Percentiles rank a stretch among this genome's conserved stretches.
phyloP scores from a whole-genome alignment of 2,113 vertebrate genomes.

The Trematocara marginatum region DNA sequence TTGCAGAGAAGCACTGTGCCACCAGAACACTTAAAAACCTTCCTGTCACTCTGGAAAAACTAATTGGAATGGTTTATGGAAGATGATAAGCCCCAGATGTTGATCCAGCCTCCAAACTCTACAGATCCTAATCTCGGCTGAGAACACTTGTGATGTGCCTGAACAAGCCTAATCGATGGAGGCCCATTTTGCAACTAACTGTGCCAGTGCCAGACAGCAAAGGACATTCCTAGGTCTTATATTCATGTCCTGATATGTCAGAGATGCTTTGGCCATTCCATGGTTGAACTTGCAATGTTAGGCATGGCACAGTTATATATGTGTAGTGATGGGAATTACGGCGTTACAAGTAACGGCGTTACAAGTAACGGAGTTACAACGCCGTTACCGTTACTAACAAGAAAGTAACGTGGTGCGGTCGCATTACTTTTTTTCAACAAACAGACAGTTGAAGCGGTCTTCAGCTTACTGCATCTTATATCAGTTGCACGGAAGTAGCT shows the following conservation, averaged over 20 bases:
- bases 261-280: not conserved
- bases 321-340: not conserved
- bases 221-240: not conserved
- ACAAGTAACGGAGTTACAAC: not conserved
- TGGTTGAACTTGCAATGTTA: not conserved
- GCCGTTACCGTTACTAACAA: too few species aligned
- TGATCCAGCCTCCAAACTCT: not conserved
- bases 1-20: not conserved
- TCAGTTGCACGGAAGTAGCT: too few species aligned
- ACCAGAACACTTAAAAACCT: not conserved
- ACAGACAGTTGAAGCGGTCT: too few species aligned
- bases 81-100: not conserved
- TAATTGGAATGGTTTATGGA: not conserved
- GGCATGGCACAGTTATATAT: not conserved
- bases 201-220: not conserved
- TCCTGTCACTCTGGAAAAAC: not conserved
- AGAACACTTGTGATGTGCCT: not conserved
- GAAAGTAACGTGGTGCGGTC: too few species aligned
- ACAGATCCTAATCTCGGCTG: not conserved
- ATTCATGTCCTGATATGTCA: not conserved
- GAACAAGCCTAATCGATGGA: not conserved
- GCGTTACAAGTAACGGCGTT: not conserved
- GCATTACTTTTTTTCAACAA: too few species aligned
- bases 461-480: too few species aligned
- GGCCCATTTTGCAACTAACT: not conserved